phyloP scores from a whole-genome alignment of 2,888 invertebrate species.

The Lamellibrachia satsuma region DNA sequence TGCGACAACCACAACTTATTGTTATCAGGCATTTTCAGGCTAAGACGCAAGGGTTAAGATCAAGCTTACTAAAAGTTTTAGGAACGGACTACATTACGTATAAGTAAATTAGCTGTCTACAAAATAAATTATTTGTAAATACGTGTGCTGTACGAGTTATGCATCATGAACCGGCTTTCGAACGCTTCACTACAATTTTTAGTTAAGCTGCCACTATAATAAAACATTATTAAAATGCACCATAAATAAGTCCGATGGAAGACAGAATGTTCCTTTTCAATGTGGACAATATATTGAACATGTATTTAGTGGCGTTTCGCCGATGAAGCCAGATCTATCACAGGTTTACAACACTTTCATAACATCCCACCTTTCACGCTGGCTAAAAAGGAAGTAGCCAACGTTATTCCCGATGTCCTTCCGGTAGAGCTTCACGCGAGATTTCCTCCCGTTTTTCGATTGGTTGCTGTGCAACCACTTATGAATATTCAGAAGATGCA shows the following conservation, averaged over 20 bases:
- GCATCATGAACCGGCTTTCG: not conserved
- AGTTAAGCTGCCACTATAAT: not conserved
- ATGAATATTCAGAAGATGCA: conserved; percentile 13
- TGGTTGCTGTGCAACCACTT: conserved; percentile 17
- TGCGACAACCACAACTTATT: no score
- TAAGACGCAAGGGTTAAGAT: not conserved
- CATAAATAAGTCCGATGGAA: not conserved
- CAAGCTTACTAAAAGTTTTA: not conserved
- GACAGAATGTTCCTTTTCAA: not conserved
- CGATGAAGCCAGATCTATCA: not conserved
- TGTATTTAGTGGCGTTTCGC: not conserved
- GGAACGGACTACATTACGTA: no score
- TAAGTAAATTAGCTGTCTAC: not conserved
- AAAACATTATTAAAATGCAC: not conserved
- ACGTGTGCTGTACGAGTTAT: not conserved
- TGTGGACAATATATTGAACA: not conserved
- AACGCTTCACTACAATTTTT: not conserved
- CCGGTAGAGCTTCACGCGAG: conserved; percentile 12
- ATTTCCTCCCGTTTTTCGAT: conserved; percentile 12
- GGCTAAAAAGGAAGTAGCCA: not conserved
- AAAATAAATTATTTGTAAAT: not conserved
- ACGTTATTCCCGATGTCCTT: not conserved
- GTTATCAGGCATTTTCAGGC: no score
- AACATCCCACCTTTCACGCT: not conserved
- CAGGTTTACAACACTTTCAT: not conserved